Conservation (phyloP, 2,888 invertebrate species). For the Ichneumon xanthorius region DNA sequence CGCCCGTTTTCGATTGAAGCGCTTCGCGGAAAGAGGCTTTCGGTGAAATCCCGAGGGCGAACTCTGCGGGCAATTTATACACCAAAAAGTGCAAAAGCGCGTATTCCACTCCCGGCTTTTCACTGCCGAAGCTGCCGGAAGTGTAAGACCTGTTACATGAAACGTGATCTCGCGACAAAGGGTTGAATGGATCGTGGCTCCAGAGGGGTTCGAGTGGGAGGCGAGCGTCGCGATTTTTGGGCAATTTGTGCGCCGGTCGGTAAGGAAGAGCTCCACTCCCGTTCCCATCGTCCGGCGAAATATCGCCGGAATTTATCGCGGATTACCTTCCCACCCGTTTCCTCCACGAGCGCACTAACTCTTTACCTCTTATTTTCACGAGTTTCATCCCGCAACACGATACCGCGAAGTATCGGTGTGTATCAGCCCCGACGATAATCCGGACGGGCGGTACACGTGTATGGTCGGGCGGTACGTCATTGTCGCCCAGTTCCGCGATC, state of each 20-base stretch:
- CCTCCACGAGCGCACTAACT: conserved; percentile 35
- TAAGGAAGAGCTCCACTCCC: conserved; percentile 74
- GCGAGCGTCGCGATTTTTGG: conserved; percentile 76
- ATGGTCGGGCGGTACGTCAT: conserved; percentile 57
- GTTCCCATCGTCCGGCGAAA: conserved; percentile 72
- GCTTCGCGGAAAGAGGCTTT: conserved; percentile 69
- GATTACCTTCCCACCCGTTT: conserved; percentile 68
- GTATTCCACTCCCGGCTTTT: not conserved
- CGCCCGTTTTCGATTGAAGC: conserved; percentile 70
- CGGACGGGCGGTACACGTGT: conserved; percentile 5
- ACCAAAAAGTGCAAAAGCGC: conserved; percentile 14
- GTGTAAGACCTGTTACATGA: conserved; percentile 8
- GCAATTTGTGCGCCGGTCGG: conserved; percentile 78
- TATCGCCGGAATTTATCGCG: conserved; percentile 78
- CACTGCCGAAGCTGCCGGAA: not conserved
- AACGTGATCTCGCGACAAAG: not conserved
- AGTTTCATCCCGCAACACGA: conserved; percentile 21
- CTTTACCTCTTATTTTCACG: conserved; percentile 60
- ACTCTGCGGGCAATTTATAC: conserved; percentile 71
- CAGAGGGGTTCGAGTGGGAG: not conserved
- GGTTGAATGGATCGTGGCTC: conserved; percentile 1
- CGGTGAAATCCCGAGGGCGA: conserved; percentile 68
- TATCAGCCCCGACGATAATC: conserved; percentile 44
- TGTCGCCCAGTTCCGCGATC: conserved; percentile 56
- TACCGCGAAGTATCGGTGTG: conserved; percentile 15